Base-by-base conservation (phyloP, 2,888 invertebrate species). In the Boloria selene region DNA sequence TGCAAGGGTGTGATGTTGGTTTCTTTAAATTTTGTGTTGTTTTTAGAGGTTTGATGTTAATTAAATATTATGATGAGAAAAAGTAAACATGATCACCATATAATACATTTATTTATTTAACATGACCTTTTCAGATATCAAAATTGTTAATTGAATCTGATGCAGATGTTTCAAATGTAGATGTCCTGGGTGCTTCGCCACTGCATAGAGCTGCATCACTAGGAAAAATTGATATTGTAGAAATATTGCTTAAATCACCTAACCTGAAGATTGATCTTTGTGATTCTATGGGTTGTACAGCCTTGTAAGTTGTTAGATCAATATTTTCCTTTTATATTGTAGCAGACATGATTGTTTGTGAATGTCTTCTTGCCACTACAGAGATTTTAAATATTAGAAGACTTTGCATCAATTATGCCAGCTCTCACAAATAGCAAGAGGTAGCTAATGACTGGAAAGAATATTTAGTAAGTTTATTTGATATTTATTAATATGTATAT, bases 131-230 rank as follows among this genome's bases (percentile, higher is more conserved):
- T 42, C 76, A 96, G 96, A 94, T 97, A 71, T 94, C 95, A 56
- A 93, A 93, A 71, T 80, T 94, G 64, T 82, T 97, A 59, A 77
- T 97, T 51, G 91, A 94, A 59, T 93, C 93, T 74, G 94, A 94
- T 56, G 96, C 96, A 0, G 72, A 96, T 93, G 52, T 93, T 92
- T 49, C 91, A 88, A 93, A 95, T 53, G 77, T 83, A 17, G 96
- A 97, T 83, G 88, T 93, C 58, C 86, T 95, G 68, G 94, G 94
- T 59, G 77, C 77, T 13, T 74, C 76, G 62, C 73, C 77, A 76
- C 95, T 95, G 26, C 97, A 97, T 79, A 95, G 95, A 7, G 96
- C 96, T 5, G 96, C 96, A 17, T 96, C 96, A 73, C 97, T 93
- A 79, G 97, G 97, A 31, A 97, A 88, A 13, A 97, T 95, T 45